Conservation (phyloP, 1,140 invertebrate species). For the Drosophila aff. region DNA sequence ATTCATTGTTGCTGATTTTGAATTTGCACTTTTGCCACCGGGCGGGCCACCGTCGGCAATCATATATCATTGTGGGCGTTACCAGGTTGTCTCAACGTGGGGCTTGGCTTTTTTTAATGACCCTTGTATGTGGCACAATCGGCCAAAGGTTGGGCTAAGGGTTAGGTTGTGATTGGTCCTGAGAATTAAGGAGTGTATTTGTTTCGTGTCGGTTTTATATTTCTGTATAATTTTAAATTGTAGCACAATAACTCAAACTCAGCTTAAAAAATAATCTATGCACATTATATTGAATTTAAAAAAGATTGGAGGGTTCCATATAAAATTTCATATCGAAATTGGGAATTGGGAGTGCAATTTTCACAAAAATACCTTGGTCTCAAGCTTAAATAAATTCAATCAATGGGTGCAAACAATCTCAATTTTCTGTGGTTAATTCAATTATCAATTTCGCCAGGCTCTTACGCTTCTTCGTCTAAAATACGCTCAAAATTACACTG, state of each 20-base stretch:
- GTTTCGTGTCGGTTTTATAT: not conserved
- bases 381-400: constrained; percentile 73
- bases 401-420: constrained; percentile 64
- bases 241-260: too few relatives aligned
- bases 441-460: constrained; percentile 64
- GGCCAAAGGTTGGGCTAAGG: constrained; percentile 5
- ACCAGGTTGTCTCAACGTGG: constrained; percentile 2
- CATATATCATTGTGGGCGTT: constrained; percentile 61
- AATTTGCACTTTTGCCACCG: constrained; percentile 72
- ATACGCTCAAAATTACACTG: constrained; percentile 23
- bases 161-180: not conserved
- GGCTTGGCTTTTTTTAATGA: constrained; percentile 32
- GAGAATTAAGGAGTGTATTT: not conserved
- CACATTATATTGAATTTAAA: too few relatives aligned
- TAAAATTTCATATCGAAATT: not conserved
- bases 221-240: not conserved
- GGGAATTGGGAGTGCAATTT: not conserved
- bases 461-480: constrained; percentile 43
- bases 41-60: constrained; percentile 15
- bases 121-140: constrained; percentile 19
- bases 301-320: too few relatives aligned
- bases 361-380: constrained; percentile 9
- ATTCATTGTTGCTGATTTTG: constrained; percentile 78
- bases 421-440: constrained; percentile 60
- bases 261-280: too few relatives aligned